These are phyloP conservation scores for Acridotheres tristis DNA, from an alignment of 2,797 vertebrate genomes.

Conservation along the genomic window DNA sequence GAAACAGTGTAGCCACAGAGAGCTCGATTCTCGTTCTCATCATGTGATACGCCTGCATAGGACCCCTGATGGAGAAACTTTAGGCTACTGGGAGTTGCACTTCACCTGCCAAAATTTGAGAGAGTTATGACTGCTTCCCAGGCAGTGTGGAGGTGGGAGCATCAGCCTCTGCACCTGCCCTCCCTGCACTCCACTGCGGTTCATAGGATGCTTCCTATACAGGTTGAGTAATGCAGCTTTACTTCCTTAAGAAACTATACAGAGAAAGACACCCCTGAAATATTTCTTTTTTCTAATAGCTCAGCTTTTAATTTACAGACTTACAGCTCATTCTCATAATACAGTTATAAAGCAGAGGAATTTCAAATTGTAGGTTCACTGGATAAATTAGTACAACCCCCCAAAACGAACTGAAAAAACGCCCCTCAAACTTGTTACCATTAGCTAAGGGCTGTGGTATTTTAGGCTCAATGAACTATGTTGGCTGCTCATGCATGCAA, in stretches of 20 bases:
- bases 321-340: neutral
- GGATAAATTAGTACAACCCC: neutral
- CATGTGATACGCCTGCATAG: neutral
- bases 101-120: neutral
- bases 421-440: neutral
- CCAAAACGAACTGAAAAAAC: rapidly evolving
- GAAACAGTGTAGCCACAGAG: neutral
- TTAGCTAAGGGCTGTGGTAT: neutral
- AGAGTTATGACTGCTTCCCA: neutral
- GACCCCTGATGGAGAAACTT: neutral
- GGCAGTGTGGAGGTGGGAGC: neutral
- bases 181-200: rapidly evolving
- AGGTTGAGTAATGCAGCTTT: neutral
- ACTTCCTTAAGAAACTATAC: neutral
- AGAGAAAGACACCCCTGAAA: neutral
- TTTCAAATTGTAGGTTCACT: neutral
- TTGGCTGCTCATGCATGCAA: neutral
- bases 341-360: neutral
- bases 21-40: neutral
- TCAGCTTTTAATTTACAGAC: neutral
- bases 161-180: neutral
- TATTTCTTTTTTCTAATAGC: neutral
- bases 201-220: neutral
- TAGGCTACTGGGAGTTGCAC: rapidly evolving
- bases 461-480: neutral